Evolutionary conservation across 2,888 invertebrate genomes (phyloP).

Genomic region (Monopis laevigella): DNA sequence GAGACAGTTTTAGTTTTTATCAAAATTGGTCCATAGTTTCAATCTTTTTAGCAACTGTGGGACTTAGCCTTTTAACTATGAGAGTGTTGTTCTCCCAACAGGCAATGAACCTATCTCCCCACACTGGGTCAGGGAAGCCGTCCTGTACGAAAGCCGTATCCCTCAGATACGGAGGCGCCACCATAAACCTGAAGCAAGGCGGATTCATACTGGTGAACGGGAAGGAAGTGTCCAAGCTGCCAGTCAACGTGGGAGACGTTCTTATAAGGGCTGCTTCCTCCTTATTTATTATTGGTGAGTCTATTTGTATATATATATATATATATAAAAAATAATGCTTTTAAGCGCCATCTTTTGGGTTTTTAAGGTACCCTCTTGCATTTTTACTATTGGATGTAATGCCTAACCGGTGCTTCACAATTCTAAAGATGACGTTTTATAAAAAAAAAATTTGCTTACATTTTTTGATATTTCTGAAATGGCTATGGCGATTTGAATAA

Average conservation of each 20-base stretch:
- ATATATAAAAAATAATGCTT: too few relatives aligned
- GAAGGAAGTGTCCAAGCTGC: constrained; percentile 72
- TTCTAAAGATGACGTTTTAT: too few relatives aligned
- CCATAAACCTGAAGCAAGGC: constrained; percentile 80
- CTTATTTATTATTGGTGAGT: constrained; percentile 73
- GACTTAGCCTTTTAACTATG: constrained; percentile 8
- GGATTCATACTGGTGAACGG: constrained; percentile 75
- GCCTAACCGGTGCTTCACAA: too few relatives aligned
- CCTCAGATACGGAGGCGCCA: constrained; percentile 59
- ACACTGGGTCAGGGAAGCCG: constrained; percentile 66
- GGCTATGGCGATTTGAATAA: too few relatives aligned
- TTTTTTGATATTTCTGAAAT: too few relatives aligned
- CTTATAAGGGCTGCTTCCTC: constrained; percentile 81
- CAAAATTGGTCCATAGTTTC: too few relatives aligned
- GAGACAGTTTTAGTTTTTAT: too few relatives aligned
- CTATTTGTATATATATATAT: too few relatives aligned
- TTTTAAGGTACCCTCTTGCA: too few relatives aligned
- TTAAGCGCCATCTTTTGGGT: too few relatives aligned
- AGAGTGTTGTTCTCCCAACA: constrained; percentile 26
- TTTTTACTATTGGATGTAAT: too few relatives aligned
- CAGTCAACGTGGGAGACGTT: constrained; percentile 69
- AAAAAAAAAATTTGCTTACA: too few relatives aligned
- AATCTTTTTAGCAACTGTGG: constrained; percentile 7
- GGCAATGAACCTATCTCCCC: constrained; percentile 72
- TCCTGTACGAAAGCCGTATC: constrained; percentile 87